phyloP scores from a whole-genome alignment of 1,140 invertebrate genomes.

The Tachypleus tridentatus region DNA sequence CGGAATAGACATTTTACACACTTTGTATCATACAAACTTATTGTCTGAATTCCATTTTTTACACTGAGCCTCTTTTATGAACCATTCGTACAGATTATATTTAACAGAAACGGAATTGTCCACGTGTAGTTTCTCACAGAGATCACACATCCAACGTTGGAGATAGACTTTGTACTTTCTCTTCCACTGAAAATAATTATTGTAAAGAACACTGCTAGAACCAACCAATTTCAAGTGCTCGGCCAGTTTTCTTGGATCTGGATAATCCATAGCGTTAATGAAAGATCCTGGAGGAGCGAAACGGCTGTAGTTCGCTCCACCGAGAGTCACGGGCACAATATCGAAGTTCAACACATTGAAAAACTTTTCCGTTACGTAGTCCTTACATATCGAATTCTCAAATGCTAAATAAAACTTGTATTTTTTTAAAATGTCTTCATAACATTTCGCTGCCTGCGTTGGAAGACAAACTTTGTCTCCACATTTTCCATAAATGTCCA shows the following conservation, averaged over 20 bases:
- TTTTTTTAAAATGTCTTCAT: slow-evolving; percentile 12
- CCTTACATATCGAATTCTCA: slow-evolving; percentile 33
- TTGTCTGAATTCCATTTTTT: too few relatives aligned
- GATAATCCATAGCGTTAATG: slow-evolving; percentile 18
- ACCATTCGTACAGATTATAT: too few relatives aligned
- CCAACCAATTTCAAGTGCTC: slow-evolving; percentile 1
- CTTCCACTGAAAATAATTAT: slow-evolving; percentile 12
- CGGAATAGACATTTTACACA: too few relatives aligned
- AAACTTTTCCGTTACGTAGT: slow-evolving; percentile 34
- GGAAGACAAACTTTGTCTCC: slow-evolving; percentile 29
- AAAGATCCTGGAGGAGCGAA: slow-evolving; percentile 19
- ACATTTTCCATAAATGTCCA: slow-evolving; percentile 42
- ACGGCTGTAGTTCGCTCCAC: slow-evolving; percentile 29
- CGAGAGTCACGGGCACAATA: slow-evolving; percentile 35
- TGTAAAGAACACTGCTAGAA: background rate
- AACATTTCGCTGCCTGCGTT: slow-evolving; percentile 16
- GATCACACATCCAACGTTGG: slow-evolving; percentile 11
- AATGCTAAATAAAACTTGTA: slow-evolving; percentile 35
- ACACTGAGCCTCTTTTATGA: too few relatives aligned
- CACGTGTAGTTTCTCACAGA: slow-evolving; percentile 8
- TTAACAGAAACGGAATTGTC: too few relatives aligned
- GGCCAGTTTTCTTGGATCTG: slow-evolving; percentile 20
- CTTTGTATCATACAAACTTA: too few relatives aligned
- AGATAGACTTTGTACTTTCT: background rate
- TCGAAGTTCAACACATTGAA: slow-evolving; percentile 24